Evolutionary conservation across 2,113 vertebrate species (phyloP).

Genomic region (Brachirus orientalis): DNA sequence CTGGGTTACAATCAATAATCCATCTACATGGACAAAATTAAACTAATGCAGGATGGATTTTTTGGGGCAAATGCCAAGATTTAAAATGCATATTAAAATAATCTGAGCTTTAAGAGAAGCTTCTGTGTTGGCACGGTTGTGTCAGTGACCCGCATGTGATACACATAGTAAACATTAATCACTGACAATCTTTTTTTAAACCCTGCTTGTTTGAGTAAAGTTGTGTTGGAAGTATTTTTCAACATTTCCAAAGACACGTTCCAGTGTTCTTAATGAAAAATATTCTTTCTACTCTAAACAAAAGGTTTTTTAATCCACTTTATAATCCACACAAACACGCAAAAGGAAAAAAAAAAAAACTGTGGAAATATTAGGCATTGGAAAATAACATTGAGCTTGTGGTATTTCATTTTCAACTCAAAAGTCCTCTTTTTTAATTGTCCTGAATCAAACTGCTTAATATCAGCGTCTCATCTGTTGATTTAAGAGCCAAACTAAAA

Average conservation of each 20-base stretch:
- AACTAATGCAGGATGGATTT: too few relatives aligned
- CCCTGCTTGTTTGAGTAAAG: neutral
- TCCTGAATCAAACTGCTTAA: too few relatives aligned
- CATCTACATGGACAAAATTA: too few relatives aligned
- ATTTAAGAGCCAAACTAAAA: too few relatives aligned
- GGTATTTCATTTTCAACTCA: neutral
- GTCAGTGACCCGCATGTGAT: neutral
- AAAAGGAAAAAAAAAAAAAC: neutral
- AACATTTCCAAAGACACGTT: neutral
- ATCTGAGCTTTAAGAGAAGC: neutral
- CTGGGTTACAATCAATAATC: too few relatives aligned
- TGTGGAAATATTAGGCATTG: neutral
- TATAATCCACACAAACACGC: neutral
- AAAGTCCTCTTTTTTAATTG: too few relatives aligned
- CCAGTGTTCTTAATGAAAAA: neutral
- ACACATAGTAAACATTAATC: neutral
- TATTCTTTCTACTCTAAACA: neutral
- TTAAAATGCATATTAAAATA: too few relatives aligned
- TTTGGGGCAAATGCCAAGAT: too few relatives aligned
- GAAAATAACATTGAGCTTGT: neutral
- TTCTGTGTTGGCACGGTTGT: neutral
- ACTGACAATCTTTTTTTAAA: neutral
- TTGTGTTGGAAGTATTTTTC: neutral
- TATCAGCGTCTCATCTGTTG: too few relatives aligned
- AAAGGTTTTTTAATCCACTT: neutral